Base-by-base conservation (phyloP, 1,140 invertebrate species). In the Acromyrmex charruanus region DNA sequence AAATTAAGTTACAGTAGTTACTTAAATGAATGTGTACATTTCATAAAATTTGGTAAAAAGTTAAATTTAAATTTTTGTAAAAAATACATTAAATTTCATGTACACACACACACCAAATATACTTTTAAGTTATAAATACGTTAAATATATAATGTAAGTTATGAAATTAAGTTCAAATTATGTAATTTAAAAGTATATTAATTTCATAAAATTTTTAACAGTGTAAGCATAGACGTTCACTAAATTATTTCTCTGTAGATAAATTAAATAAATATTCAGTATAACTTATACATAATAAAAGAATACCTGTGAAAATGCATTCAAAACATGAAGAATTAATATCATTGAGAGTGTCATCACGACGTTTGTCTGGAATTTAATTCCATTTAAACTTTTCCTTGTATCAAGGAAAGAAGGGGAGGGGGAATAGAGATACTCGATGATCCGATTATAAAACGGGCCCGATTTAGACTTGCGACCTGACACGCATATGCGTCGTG, bases 391-490 rank as follows among this genome's bases (percentile, higher is more conserved):
- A 44, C 6, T 16, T 61, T 72, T 61, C 68, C 35, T 82, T 18
- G 31, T 39, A 49, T 14, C 7, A 28, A 80, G 49, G 0, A 16
- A 31, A 31, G 28, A 3, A 2, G 35, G n/a, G 35, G 35, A 1
- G 35, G 53, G 10, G 12, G 9, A 0, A 0, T 7, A 14, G 4
- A 18, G 18, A 5, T 61, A 18, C 66, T 72, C 21, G 53, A 18
- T 61, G 80, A 84, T 69, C 69, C 44, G 69, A 61, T 75, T 84
- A 63, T 74, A 84, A 74, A 75, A 81, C 12, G 55, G 39, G 25
- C 25, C 18, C 14, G 25, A 55, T 75, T 84, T 84, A 74, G 44
- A 49, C 16, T 21, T 21, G 49, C n/a, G n/a, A 63, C 39, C 7
- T 49, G 53, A 39, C 35, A 14, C 39, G 21, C 59, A 71, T 35